Evolutionary conservation across 2,888 invertebrate genomes (phyloP).

Genomic region (Geophilus truncorum): DNA sequence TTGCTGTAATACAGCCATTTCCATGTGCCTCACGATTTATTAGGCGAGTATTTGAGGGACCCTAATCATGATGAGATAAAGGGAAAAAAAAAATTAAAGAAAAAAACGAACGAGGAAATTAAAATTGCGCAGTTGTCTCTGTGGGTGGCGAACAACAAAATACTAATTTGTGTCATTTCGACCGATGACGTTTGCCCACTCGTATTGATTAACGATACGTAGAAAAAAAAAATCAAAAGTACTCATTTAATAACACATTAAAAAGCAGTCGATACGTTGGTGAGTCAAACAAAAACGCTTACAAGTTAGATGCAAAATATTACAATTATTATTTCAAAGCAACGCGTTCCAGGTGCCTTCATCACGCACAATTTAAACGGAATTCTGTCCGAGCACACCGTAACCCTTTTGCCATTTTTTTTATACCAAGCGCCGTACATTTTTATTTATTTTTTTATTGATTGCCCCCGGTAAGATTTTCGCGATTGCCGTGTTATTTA

Average conservation of each 20-base stretch:
- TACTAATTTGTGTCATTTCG: neutral
- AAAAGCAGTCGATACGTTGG: too few species aligned
- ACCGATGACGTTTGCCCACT: slow-evolving; percentile 11
- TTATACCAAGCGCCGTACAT: neutral
- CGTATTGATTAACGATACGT: neutral
- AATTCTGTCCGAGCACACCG: neutral
- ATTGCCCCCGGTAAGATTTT: neutral
- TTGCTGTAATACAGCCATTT: neutral
- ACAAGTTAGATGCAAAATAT: too few species aligned
- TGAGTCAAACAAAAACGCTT: too few species aligned
- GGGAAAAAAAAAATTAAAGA: neutral
- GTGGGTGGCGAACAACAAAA: slow-evolving; percentile 15
- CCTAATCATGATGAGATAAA: slow-evolving; percentile 2
- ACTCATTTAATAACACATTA: too few species aligned
- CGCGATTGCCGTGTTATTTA: slow-evolving; percentile 5
- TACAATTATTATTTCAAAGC: too few species aligned
- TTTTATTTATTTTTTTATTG: neutral
- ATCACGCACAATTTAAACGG: neutral
- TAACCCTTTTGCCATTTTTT: neutral
- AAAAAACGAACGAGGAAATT: neutral
- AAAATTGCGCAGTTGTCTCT: slow-evolving; percentile 5
- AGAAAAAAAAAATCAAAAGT: neutral
- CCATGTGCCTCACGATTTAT: slow-evolving; percentile 12
- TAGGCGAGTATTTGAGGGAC: slow-evolving; percentile 11
- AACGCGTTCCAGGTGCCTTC: too few species aligned